Conservation (phyloP, 2,797 vertebrate genomes). For the Pangasius mekongensis region DNA sequence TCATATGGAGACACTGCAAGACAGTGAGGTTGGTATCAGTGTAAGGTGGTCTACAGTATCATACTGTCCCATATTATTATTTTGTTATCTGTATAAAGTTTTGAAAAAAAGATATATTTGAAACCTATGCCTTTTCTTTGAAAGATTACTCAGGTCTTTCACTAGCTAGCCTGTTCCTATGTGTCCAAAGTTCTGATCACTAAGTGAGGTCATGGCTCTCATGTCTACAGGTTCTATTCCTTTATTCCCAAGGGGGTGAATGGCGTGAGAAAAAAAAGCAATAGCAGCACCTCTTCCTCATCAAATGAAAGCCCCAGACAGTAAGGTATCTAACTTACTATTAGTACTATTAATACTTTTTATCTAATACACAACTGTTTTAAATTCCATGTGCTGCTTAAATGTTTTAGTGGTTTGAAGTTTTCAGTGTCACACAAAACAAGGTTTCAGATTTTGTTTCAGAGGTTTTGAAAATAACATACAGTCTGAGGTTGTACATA, state of each 20-base stretch:
- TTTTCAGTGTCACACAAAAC: background rate
- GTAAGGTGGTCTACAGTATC: slow-evolving; percentile 52
- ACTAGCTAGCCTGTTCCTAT: slow-evolving; percentile 62
- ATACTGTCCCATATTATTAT: background rate
- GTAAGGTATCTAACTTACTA: slow-evolving; percentile 48
- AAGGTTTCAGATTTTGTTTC: background rate
- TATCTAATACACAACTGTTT: background rate
- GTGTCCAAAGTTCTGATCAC: slow-evolving; percentile 59
- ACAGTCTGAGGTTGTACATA: background rate
- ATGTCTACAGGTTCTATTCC: slow-evolving; percentile 65
- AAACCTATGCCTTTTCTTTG: background rate
- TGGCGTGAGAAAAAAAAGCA: slow-evolving; percentile 57
- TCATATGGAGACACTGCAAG: slow-evolving; percentile 65
- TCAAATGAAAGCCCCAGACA: slow-evolving; percentile 4
- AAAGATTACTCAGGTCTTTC: slow-evolving; percentile 64
- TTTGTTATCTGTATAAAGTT: background rate
- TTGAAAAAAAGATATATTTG: background rate
- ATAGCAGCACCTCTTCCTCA: slow-evolving; percentile 63
- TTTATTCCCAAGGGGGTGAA: slow-evolving; percentile 62
- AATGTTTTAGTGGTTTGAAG: background rate
- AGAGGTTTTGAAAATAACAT: background rate
- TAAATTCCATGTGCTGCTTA: background rate
- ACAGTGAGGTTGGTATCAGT: slow-evolving; percentile 59
- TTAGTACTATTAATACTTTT: background rate
- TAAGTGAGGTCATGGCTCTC: slow-evolving; percentile 62